phyloP scores from a whole-genome alignment of 2,888 invertebrate genomes.

The Agrilus cyanescens region DNA sequence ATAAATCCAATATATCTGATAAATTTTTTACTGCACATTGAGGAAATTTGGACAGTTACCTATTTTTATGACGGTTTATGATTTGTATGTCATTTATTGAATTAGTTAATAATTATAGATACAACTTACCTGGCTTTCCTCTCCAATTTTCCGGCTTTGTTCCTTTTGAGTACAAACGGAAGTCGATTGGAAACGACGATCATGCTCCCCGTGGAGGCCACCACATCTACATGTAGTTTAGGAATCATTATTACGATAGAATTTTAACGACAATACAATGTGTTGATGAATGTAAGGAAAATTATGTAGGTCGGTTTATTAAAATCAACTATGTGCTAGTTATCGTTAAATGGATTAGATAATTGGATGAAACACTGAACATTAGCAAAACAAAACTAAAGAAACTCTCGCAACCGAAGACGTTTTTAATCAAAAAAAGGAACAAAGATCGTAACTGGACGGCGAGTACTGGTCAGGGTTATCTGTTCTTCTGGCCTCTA shows the following conservation, averaged over 20 bases:
- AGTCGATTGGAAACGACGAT: constrained; percentile 85
- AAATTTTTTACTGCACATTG: too few relatives aligned
- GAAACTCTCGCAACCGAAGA: constrained; percentile 9
- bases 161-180: constrained; percentile 73
- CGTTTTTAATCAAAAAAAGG: constrained; percentile 24
- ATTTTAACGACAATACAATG: constrained; percentile 7
- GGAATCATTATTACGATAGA: constrained; percentile 14
- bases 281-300: not conserved
- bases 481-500: too few relatives aligned
- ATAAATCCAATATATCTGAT: too few relatives aligned
- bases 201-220: constrained; percentile 52
- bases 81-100: too few relatives aligned
- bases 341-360: not conserved
- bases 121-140: constrained; percentile 69
- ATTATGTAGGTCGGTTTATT: not conserved
- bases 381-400: constrained; percentile 8
- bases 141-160: constrained; percentile 60
- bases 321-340: not conserved
- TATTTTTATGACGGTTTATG: too few relatives aligned
- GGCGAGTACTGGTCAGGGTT: constrained; percentile 18
- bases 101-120: too few relatives aligned
- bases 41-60: too few relatives aligned
- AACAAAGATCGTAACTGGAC: constrained; percentile 25
- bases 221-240: constrained; percentile 28
- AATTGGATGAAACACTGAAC: not conserved